phyloP scores from a whole-genome alignment of 2,888 invertebrate species.

The Doris montereyensis region DNA sequence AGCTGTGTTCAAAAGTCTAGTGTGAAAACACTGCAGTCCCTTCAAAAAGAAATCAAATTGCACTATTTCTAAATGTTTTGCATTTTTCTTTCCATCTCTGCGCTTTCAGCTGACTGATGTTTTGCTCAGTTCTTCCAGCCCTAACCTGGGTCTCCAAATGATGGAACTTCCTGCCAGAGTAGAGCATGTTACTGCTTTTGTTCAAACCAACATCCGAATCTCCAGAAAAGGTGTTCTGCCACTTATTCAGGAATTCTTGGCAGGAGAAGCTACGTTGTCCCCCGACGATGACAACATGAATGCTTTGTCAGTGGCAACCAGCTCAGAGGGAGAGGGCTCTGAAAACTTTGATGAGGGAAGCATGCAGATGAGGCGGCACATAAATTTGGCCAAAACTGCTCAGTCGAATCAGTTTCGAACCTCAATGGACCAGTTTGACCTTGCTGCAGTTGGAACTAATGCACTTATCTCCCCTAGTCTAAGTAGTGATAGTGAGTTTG shows the following conservation, averaged over 20 bases:
- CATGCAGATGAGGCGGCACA: conserved; percentile 17
- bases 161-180: conserved; percentile 42
- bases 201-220: conserved; percentile 66
- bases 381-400: conserved; percentile 33
- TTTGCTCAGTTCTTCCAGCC: conserved; percentile 51
- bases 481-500: conserved; percentile 37
- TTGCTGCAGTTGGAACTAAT: conserved; percentile 32
- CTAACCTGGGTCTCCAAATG: conserved; percentile 58
- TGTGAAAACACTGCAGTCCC: too few relatives aligned
- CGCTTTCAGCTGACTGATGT: conserved; percentile 60
- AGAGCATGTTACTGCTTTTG: conserved; percentile 53
- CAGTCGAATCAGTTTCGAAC: conserved; percentile 37
- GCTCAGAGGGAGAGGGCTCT: not conserved
- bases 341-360: not conserved
- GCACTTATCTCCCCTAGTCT: conserved; percentile 38
- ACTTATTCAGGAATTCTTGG: conserved; percentile 56
- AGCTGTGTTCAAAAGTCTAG: too few relatives aligned
- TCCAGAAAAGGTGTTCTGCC: conserved; percentile 70
- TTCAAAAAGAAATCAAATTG: too few relatives aligned
- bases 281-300: conserved; percentile 38
- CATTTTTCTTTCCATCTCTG: conserved; percentile 19
- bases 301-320: not conserved
- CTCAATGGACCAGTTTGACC: conserved; percentile 36
- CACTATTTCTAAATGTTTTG: too few relatives aligned
- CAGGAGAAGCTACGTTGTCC: conserved; percentile 41